Percentiles rank a stretch among this genome's conserved stretches.
Conservation (phyloP, 2,113 vertebrate species). For the Silurus meridionalis region DNA sequence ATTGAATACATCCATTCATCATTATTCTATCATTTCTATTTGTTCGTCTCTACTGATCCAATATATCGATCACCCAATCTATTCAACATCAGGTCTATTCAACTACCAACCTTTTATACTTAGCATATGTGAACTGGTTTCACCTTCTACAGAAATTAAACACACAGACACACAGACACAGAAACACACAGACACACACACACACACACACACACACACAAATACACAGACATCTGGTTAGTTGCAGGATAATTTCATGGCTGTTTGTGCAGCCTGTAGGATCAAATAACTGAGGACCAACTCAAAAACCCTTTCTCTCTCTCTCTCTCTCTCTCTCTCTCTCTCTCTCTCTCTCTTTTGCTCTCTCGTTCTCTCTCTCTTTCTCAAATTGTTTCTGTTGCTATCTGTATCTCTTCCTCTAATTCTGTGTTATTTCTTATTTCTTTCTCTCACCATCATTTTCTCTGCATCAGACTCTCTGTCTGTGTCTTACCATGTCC, state of each 20-base stretch:
- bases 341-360: background rate
- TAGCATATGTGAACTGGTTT: conserved; percentile 7
- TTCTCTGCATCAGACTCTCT: background rate
- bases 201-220: background rate
- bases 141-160: background rate
- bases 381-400: no score
- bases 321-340: conserved; percentile 12
- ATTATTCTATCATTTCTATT: background rate
- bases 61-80: background rate
- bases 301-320: background rate
- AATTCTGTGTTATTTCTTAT: background rate
- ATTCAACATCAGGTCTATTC: background rate
- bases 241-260: conserved; percentile 31
- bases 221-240: conserved; percentile 11
- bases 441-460: background rate
- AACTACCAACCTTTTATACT: background rate
- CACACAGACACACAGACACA: background rate
- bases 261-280: conserved; percentile 15
- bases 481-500: background rate
- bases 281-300: conserved; percentile 6
- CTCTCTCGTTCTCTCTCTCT: no score
- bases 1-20: background rate
- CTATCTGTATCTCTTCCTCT: background rate
- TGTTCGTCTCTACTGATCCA: background rate
- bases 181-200: background rate